Base-by-base conservation (phyloP, 2,888 invertebrate genomes). In the Drosophila greeni region DNA sequence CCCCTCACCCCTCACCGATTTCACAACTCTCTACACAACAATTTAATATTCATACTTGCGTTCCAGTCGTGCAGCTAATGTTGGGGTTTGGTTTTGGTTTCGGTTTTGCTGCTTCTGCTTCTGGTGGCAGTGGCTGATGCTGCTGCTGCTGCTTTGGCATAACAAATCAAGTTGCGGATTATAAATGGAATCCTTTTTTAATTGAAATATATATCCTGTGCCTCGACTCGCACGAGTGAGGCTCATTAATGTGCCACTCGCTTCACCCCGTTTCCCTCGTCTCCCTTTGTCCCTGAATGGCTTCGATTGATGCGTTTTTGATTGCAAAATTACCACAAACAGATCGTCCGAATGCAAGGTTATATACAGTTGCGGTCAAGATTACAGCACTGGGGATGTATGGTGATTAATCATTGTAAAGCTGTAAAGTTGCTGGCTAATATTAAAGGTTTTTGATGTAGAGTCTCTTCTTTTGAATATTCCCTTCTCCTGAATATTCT, bases 21-120 rank as follows among this genome's bases (percentile, higher is more conserved):
- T 45, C 59, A 58, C 57, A 59, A 75, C 78, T 77, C 77, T 75
- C 70, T 73, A 81, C 81, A 81, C 74, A 81, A 43, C 73, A 81
- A 79, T 83, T 80, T 80, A 83, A 80, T 80, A 80, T 80, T 80
- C 79, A 80, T 80, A 83, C 83, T 80, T 81, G 81, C 81, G 82
- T 74, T 79, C 65, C 77, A 79, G 68, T 82, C 82, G 76, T 75
- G 79, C 66, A 71, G 82, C 77, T 77, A 77, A 77, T 77, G 82
- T 78, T 59, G 73, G 61, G 68, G 47, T 58, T 48, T 66, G 53
- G 64, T 53, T 64, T 58, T 16, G 79, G 36, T 51, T 65, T 56
- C 33, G 66, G 59, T 62, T 65, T 70, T 57, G 62, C 49, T 45
- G 18, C 45, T 24, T 40, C 55, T 43, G 37, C 34, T 37, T 18